A percentile compares a stretch with the other conserved stretches of the same genome.
Conservation (phyloP, 2,888 invertebrate genomes). For the Ormyrus labotus region DNA sequence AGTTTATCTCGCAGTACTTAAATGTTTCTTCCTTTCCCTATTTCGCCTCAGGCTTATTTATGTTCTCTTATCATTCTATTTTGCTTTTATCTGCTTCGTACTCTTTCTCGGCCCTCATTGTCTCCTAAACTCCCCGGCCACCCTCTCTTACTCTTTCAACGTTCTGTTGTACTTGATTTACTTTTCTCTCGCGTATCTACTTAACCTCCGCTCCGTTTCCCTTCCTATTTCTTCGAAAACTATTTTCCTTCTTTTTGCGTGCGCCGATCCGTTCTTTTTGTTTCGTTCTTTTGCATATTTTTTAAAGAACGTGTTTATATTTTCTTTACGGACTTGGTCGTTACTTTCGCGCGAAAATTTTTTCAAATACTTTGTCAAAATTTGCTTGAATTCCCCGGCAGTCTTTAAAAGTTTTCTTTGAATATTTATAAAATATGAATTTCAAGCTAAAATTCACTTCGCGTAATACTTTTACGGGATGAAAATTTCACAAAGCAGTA, state of each 20-base stretch:
- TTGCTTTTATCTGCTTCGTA: constrained; percentile 48
- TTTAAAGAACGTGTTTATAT: neutral
- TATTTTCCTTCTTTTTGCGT: constrained; percentile 2
- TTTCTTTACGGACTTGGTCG: neutral
- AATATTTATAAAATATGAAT: too few species aligned
- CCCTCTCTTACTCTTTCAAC: constrained; percentile 27
- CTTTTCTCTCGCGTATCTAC: constrained; percentile 49
- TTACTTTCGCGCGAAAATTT: too few species aligned
- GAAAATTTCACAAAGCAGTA: too few species aligned
- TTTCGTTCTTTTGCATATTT: neutral
- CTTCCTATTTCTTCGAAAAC: neutral
- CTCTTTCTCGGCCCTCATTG: constrained; percentile 44
- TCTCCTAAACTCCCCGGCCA: constrained; percentile 38
- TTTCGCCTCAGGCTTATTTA: constrained; percentile 51
- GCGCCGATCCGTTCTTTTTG: neutral
- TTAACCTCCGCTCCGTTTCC: constrained; percentile 26
- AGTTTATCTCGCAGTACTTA: constrained; percentile 49
- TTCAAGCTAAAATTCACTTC: too few species aligned
- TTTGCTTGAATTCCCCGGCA: too few species aligned
- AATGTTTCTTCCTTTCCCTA: constrained; percentile 52
- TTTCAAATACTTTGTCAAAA: too few species aligned
- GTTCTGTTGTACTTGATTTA: constrained; percentile 52
- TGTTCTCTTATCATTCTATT: constrained; percentile 55
- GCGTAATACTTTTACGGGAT: too few species aligned
- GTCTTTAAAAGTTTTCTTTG: too few species aligned